Evolutionary conservation across 2,797 vertebrate genomes (phyloP).

Genomic region (Liasis olivaceus): DNA sequence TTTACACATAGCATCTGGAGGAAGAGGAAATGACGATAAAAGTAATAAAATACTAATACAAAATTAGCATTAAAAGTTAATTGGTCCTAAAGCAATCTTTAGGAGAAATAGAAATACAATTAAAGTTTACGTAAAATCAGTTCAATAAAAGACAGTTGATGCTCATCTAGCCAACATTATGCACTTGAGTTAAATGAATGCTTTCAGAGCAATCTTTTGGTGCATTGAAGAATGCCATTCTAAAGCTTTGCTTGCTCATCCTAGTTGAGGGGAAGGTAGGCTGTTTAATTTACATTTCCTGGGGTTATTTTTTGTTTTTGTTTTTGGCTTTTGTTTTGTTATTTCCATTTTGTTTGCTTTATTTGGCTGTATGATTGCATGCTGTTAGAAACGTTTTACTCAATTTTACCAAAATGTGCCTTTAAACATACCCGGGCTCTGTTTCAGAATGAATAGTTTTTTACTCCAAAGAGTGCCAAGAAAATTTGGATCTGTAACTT

Average conservation of each 20-base stretch:
- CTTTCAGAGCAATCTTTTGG: background rate
- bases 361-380: background rate
- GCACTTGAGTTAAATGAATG: background rate
- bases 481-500: background rate
- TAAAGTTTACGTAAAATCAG: background rate
- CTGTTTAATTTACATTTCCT: background rate
- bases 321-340: background rate
- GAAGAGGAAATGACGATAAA: background rate
- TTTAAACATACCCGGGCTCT: background rate
- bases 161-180: background rate
- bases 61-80: background rate
- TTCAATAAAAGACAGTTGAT: background rate
- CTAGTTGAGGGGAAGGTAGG: background rate
- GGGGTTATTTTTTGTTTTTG: background rate
- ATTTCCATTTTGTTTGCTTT: background rate
- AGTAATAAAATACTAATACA: background rate
- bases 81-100: background rate
- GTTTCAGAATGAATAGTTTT: background rate
- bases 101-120: slow-evolving; percentile 4
- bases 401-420: background rate
- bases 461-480: background rate
- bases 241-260: background rate
- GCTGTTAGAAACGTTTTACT: background rate
- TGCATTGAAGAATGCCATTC: background rate
- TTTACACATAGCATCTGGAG: background rate